phyloP scores from a whole-genome alignment of 1,140 invertebrate genomes.

The Protaetia brevitarsis region DNA sequence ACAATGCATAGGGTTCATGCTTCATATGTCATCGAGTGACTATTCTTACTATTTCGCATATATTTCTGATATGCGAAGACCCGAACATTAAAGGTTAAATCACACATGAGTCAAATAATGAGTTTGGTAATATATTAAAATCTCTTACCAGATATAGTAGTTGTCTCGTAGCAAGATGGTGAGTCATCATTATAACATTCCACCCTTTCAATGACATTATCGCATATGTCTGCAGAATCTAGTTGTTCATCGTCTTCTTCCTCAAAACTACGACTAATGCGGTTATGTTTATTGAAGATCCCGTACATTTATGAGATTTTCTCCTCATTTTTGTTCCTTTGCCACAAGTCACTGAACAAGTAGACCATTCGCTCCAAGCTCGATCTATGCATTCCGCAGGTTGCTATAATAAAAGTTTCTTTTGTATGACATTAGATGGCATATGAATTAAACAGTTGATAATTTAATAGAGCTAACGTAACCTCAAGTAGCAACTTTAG shows the following conservation, averaged over 20 bases:
- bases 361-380: conserved; percentile 62
- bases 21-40: too few species aligned
- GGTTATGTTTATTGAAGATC: neutral
- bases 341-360: conserved; percentile 63
- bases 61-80: too few species aligned
- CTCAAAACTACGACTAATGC: neutral
- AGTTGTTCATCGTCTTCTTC: conserved; percentile 20
- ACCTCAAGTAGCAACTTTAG: too few species aligned
- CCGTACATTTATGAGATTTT: conserved; percentile 35
- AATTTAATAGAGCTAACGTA: too few species aligned
- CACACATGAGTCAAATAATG: too few species aligned
- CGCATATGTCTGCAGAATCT: conserved; percentile 32
- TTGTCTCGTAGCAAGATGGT: conserved; percentile 46
- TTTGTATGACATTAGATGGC: too few species aligned
- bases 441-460: too few species aligned
- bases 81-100: too few species aligned
- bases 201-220: conserved; percentile 48
- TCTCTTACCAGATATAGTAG: conserved; percentile 47
- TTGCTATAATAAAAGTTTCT: conserved; percentile 13
- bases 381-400: conserved; percentile 34
- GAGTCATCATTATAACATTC: conserved; percentile 52
- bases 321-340: conserved; percentile 60
- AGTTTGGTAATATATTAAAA: too few species aligned
- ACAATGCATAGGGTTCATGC: too few species aligned
- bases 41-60: too few species aligned